Percentiles rank a stretch among this genome's conserved stretches.
These are phyloP conservation scores for Cryptotermes secundus DNA, from an alignment of 1,140 invertebrate genomes.

Conservation along the genomic window DNA sequence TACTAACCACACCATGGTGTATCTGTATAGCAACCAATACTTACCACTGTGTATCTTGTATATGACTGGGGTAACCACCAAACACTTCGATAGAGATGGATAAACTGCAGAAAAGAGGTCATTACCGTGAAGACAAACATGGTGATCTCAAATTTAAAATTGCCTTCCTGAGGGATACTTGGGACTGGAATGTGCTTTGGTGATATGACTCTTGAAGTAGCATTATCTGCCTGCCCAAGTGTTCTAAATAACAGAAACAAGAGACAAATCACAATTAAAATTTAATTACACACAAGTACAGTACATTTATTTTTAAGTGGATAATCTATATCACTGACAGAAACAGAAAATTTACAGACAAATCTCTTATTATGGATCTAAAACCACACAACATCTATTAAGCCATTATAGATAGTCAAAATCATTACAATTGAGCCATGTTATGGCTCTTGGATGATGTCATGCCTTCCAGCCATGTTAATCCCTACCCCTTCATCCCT, in stretches of 20 bases:
- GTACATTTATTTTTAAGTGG: conserved; percentile 31
- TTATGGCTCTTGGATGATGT: too few relatives aligned
- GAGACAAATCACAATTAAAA: not conserved
- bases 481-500: too few relatives aligned
- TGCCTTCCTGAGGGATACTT: conserved; percentile 76
- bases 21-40: conserved; percentile 40
- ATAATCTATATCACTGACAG: conserved; percentile 17
- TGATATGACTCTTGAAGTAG: conserved; percentile 38
- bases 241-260: conserved; percentile 22
- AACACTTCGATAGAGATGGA: conserved; percentile 93
- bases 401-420: too few relatives aligned
- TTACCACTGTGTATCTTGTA: conserved; percentile 83
- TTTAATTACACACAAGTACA: conserved; percentile 19
- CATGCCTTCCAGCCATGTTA: too few relatives aligned
- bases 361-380: too few relatives aligned
- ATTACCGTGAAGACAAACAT: conserved; percentile 78
- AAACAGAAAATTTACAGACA: too few relatives aligned
- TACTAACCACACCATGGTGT: too few relatives aligned
- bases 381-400: too few relatives aligned
- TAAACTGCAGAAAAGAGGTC: conserved; percentile 78
- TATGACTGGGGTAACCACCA: conserved; percentile 96
- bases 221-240: conserved; percentile 2
- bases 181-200: conserved; percentile 86
- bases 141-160: conserved; percentile 81
- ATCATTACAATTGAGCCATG: too few relatives aligned